These are phyloP conservation scores for Epinotia bilunana DNA, from an alignment of 2,888 invertebrate species.

Conservation along the genomic window DNA sequence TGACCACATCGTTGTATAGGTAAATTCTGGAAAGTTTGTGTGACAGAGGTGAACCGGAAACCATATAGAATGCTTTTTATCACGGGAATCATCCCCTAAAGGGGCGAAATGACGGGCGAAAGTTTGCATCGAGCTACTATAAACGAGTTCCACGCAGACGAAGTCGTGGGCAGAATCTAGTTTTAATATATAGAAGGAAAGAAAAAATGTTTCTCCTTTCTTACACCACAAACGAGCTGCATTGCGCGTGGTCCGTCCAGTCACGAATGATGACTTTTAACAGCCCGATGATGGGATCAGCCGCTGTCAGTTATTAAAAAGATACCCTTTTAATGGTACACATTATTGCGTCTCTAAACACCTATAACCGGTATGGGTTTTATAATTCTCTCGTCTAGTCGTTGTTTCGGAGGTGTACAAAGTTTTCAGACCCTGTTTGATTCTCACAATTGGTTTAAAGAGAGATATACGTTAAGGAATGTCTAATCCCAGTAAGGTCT, in stretches of 20 bases:
- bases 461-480: background rate
- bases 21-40: no score
- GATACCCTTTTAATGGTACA: constrained; percentile 42
- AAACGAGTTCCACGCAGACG: no score
- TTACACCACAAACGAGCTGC: constrained; percentile 55
- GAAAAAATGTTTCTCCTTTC: background rate
- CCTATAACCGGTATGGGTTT: constrained; percentile 14
- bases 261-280: constrained; percentile 71
- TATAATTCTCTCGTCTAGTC: constrained; percentile 1
- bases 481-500: no score
- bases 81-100: no score
- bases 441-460: background rate
- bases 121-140: no score
- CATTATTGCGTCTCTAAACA: constrained; percentile 37
- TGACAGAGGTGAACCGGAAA: no score
- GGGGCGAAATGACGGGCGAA: no score
- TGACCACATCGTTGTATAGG: no score
- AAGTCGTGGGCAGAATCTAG: no score
- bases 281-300: constrained; percentile 59
- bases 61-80: no score
- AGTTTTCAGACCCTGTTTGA: background rate
- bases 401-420: constrained; percentile 3
- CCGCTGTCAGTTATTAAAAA: constrained; percentile 42
- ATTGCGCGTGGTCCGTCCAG: constrained; percentile 60
- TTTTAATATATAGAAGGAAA: no score